Base-by-base conservation (phyloP, 2,113 vertebrate species). In the Otis tarda region DNA sequence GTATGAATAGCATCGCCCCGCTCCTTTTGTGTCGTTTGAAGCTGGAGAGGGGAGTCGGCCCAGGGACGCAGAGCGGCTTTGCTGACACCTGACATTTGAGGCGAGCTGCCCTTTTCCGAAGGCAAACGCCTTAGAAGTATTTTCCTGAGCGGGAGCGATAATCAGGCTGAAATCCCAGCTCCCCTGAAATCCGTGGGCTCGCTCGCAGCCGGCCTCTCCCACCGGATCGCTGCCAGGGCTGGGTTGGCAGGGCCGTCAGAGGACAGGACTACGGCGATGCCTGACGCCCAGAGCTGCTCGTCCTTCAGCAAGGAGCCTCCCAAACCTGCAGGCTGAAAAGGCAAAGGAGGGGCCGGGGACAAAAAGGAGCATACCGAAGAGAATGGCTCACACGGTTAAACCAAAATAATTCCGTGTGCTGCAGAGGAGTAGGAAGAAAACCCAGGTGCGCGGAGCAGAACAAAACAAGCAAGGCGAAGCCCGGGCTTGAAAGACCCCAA, bases 71-170 rank as follows among this genome's bases (percentile, higher is more conserved):
- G 90, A 64, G 75, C 90, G 89, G 94, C 92, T 92, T 76, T 89
- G 95, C 94, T 84, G 91, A 56, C 86, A 47, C 90, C 93, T 94
- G 95, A 89, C 94, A 95, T 95, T 97, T 96, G 65, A 75, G 90
- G 73, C 49, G 6, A 71, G 33, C 79, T 65, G 77, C 71, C 94
- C 90, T 84, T 92, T 96, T 81, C 56, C 76, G 20, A 25, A 76
- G 77, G 73, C 86, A 60, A 57, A 25, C 0, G 16, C 92, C 85
- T 88, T 0, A 28, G 84, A 88, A 93, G 93, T 17, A 12, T 77
- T 89, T 80, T 9, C 67, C 30, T 1, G 87, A 68, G 89, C 6
- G 0, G 22, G 5, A 57, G 35, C 0, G 2, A 73, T 82, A 50
- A 77, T 37, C 82, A 27, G 91, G 81, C 73, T 89, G 89, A 27